phyloP scores from a whole-genome alignment of 2,888 invertebrate species.

The Ellobium chinense region DNA sequence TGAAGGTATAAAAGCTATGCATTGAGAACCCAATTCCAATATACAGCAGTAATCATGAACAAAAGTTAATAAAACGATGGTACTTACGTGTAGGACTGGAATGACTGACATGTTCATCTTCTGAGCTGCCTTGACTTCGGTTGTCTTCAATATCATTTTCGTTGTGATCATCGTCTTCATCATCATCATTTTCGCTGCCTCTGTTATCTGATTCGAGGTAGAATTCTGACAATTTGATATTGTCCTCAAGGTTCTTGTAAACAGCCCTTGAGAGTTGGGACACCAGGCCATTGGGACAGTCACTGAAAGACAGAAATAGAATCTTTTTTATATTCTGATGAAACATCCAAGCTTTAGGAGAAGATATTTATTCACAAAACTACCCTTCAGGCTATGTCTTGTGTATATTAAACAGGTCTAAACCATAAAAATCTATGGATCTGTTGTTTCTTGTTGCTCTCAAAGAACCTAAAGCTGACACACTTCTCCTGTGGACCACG shows the following conservation, averaged over 20 bases:
- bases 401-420: no score
- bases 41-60: background rate
- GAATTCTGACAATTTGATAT: constrained; percentile 55
- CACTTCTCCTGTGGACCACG: no score
- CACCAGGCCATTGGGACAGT: constrained; percentile 66
- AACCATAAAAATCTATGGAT: no score
- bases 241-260: constrained; percentile 47
- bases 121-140: constrained; percentile 15
- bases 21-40: no score
- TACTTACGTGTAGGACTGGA: constrained; percentile 13
- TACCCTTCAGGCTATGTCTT: no score
- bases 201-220: constrained; percentile 53
- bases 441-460: no score
- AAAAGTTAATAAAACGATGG: no score
- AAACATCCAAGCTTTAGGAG: no score
- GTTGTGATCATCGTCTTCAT: constrained; percentile 40
- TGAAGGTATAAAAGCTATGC: no score
- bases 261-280: constrained; percentile 60
- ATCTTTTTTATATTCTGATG: no score
- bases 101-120: constrained; percentile 5
- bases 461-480: no score
- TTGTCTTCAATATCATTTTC: constrained; percentile 37
- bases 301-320: constrained; percentile 55
- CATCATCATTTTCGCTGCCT: constrained; percentile 42
- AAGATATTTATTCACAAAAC: no score